Conservation (phyloP, 2,888 invertebrate species). For the Galeopsomyia nigrocyanea region DNA sequence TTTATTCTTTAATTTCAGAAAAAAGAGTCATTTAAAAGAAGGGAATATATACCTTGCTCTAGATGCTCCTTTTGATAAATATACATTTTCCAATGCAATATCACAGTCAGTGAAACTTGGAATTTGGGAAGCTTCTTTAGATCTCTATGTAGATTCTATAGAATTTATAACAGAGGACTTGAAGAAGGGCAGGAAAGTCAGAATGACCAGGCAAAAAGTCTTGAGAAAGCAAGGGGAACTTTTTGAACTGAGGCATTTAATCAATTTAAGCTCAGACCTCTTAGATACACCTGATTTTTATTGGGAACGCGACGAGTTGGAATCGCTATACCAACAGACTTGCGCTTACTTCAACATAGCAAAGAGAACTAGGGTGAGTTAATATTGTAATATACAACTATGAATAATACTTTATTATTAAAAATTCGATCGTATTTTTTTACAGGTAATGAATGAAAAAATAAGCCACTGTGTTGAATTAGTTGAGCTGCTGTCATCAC, state of each 20-base stretch:
- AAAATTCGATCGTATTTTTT: constrained; percentile 46
- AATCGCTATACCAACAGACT: constrained; percentile 85
- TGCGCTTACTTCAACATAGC: constrained; percentile 88
- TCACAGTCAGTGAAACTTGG: constrained; percentile 94
- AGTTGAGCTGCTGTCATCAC: constrained; percentile 88
- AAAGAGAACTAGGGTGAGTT: constrained; percentile 82
- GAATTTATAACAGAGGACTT: constrained; percentile 85
- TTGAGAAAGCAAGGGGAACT: constrained; percentile 88
- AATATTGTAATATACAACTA: background rate
- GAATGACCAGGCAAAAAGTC: constrained; percentile 79
- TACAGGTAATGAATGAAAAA: constrained; percentile 94
- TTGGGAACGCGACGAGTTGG: constrained; percentile 95
- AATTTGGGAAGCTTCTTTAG: constrained; percentile 92
- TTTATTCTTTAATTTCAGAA: constrained; percentile 56
- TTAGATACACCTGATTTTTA: constrained; percentile 97
- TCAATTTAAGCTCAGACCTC: constrained; percentile 94
- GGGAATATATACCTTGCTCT: constrained; percentile 72
- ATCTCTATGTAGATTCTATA: constrained; percentile 86
- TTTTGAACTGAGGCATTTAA: constrained; percentile 87
- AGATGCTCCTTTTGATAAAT: constrained; percentile 83
- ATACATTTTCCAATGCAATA: constrained; percentile 95
- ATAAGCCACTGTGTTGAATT: constrained; percentile 94
- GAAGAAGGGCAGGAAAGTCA: constrained; percentile 80
- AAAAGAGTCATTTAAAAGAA: constrained; percentile 67
- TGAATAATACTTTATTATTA: background rate